Base-by-base conservation (phyloP, 37 sponge, comb jelly and placozoan genomes). In the Spongilla lacustris region DNA sequence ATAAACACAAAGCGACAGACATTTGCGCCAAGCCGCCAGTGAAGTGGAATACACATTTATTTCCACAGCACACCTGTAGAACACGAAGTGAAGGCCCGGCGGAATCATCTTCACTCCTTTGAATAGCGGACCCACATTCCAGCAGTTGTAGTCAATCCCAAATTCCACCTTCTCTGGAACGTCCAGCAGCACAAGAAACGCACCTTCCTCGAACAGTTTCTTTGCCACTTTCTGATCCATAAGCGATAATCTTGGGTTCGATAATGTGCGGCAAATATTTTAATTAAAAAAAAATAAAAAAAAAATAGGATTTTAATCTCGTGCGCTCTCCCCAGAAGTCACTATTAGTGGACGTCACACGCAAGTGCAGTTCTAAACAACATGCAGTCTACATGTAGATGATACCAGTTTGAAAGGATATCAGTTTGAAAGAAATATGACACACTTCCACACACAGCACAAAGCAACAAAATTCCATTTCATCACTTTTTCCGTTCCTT, bases 101-200 rank as follows among this genome's bases (percentile, higher is more conserved):
- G 99, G 99, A 30, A 98, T 97, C 99, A 98, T 98, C 81, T 98
- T 98, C n/a, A 98, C 89, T 17, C 99, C 99, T 73, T 90, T 91
- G 89, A 98, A 98, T 76, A 86, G 88, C 14, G 89, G 89, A 33
- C 97, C 99, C 23, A 89, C 89, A 21, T 68, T 85, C 99, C 99
- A 98, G 30, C 89, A 89, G 76, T 93, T 92, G 91, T 92, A 97
- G 84, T 98, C 99, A 29, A 98, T 97, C 2, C 99, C 99, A 86
- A 98, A 91, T 77, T 97, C 96, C 22, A 91, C 95, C 50, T 87
- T 88, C 50, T 86, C 67, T 9, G 96, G 96, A 2, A 92, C 89
- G 73, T 95, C 96, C 33, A 90, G 75, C 5, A 92, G 68, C 27
- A 95, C 80, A 29, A 95, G 85, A 10, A 73, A 49, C 1, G 87